Conservation (phyloP, 1,140 invertebrate genomes). For the Melitaea cinxia region DNA sequence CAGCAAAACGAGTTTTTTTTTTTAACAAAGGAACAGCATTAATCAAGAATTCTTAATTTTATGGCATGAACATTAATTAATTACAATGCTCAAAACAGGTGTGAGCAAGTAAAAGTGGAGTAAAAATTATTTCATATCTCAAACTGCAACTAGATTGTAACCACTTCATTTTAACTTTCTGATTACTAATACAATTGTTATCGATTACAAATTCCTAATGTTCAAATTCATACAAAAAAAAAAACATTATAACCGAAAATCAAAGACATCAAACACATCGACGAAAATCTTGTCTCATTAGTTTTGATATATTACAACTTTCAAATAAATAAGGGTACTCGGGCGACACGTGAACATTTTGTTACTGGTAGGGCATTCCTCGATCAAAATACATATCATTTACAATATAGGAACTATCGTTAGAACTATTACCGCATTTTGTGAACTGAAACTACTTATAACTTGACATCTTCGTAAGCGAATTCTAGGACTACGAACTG, state of each 20-base stretch:
- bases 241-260: not conserved
- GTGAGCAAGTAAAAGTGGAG: too few species aligned
- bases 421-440: conserved; percentile 13
- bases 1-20: too few species aligned
- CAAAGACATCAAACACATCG: not conserved
- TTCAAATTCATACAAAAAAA: not conserved
- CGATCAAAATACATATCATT: conserved; percentile 3
- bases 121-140: too few species aligned
- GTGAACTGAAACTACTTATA: not conserved
- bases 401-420: conserved; percentile 27
- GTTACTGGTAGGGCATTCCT: conserved; percentile 7
- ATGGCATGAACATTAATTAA: too few species aligned
- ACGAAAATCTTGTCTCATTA: not conserved
- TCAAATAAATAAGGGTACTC: not conserved
- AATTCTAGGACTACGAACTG: not conserved
- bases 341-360: not conserved
- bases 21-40: too few species aligned
- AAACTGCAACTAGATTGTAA: too few species aligned
- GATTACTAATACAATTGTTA: too few species aligned
- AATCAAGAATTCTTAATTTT: too few species aligned
- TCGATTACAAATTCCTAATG: not conserved
- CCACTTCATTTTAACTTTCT: too few species aligned
- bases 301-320: conserved; percentile 4
- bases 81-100: too few species aligned
- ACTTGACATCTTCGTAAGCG: not conserved